Conservation (phyloP, 2,113 vertebrate species). For the Chionodraco myersi region DNA sequence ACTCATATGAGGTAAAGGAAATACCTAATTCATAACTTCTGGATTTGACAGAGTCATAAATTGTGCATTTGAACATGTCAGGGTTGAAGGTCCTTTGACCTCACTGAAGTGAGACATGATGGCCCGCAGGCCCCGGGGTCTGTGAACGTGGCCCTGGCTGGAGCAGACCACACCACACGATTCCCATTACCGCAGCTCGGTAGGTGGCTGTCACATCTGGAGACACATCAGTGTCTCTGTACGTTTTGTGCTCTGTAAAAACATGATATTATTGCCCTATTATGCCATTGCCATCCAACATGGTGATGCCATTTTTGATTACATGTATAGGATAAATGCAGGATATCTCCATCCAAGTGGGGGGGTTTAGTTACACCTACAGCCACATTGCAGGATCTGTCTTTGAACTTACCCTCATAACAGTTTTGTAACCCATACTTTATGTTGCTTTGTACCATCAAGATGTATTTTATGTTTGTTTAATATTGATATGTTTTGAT, state of each 20-base stretch:
- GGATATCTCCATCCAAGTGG: not conserved
- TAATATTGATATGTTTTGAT: not conserved
- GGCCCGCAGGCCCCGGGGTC: constrained; percentile 64
- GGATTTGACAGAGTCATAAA: constrained; percentile 67
- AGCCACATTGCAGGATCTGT: not conserved
- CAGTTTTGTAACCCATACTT: no score
- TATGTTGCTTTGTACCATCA: not conserved
- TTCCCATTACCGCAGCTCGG: constrained; percentile 58
- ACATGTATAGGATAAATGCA: not conserved
- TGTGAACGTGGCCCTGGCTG: constrained; percentile 50
- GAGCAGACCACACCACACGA: constrained; percentile 74
- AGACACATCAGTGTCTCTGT: not conserved
- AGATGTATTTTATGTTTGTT: not conserved
- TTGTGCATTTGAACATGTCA: constrained; percentile 69
- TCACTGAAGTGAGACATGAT: constrained; percentile 75
- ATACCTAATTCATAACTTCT: constrained; percentile 64
- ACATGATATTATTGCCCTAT: not conserved
- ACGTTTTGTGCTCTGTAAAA: not conserved
- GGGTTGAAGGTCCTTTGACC: constrained; percentile 71
- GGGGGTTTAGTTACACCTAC: not conserved
- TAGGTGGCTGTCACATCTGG: constrained; percentile 39
- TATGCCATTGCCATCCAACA: not conserved
- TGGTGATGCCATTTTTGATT: not conserved
- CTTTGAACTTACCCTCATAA: not conserved
- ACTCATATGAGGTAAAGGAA: constrained; percentile 36